Evolutionary conservation across 37 sponge, comb jelly and placozoan genomes (phyloP).

Genomic region (Spongia lamella): DNA sequence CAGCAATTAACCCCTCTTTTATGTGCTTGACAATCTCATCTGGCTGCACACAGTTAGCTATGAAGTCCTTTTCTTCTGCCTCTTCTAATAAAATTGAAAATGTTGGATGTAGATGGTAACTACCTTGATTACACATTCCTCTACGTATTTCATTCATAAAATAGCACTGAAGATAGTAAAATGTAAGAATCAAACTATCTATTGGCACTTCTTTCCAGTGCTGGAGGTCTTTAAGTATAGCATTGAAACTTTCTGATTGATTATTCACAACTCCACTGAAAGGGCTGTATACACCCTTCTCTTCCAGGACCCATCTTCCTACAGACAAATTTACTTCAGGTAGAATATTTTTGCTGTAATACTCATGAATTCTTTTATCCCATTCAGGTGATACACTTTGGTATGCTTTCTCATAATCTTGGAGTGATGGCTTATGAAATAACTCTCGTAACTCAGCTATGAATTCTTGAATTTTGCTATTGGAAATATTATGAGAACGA

Average conservation of each 20-base stretch:
- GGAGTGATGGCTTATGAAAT: background rate
- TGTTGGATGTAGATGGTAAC: conserved; percentile 4
- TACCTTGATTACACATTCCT: background rate
- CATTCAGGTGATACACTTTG: background rate
- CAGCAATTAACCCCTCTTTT: too few relatives aligned
- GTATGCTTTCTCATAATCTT: background rate
- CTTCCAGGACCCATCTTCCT: conserved; percentile 8
- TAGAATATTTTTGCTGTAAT: background rate
- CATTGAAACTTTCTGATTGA: conserved; percentile 4
- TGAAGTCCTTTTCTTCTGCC: too few relatives aligned
- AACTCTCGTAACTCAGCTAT: background rate
- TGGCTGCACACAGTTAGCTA: too few relatives aligned
- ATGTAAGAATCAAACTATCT: background rate
- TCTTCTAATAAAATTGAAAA: conserved; percentile 2
- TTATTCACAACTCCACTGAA: conserved; percentile 12
- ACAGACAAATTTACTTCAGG: conserved; percentile 1
- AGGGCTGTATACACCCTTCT: conserved; percentile 9
- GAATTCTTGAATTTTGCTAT: background rate
- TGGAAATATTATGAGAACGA: background rate
- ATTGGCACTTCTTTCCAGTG: conserved; percentile 15
- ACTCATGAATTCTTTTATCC: background rate
- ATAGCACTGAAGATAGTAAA: background rate
- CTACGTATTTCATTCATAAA: conserved; percentile 3
- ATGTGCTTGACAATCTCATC: too few relatives aligned
- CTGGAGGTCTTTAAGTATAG: conserved; percentile 4